Evolutionary conservation across 2,113 vertebrate genomes (phyloP), one percentile per base, ranked within the genome.

Genomic region (Siniperca chuatsi): DNA sequence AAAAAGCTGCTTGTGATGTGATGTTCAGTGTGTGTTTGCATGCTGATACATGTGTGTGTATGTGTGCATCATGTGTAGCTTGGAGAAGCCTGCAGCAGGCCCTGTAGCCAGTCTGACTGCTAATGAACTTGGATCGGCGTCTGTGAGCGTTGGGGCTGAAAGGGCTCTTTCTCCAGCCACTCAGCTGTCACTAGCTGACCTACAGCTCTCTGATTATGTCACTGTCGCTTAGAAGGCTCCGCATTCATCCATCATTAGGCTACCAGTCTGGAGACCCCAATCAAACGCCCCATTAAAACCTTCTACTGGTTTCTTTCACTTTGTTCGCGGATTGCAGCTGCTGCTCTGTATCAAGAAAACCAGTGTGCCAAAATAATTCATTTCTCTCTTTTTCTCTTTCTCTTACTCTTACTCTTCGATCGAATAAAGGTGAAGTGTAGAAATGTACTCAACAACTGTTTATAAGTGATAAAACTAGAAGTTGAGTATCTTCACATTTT

Each of bases 121-220:
- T 95, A 96, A 96, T 96, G 94, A 94, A 90, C 90, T 89, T 87
- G 92, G 87, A 91, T 89, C 75, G 62, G 86, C 73, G 79, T 93
- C 87, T 64, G 67, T 79, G 79, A 92, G 74, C 87, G 73, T 71
- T 65, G 87, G 90, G 74, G 78, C 90, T 95, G 90, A 95, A 96
- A 93, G 93, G 90, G 81, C 86, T 77, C 94, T 93, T 94, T 94
- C 91, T 92, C 91, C 90, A 78, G 83, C 80, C 81, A 81, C 90
- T 92, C 94, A 92, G 90, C 89, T 94, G 91, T 93, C 92, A 92
- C 87, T 92, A 57, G 84, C 91, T 91, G 93, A 93, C 92, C 92
- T 91, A 90, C 92, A 92, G 92, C 90, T 89, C 93, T 82, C 79
- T 90, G 93, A 94, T 94, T 94, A 94, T 94, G 93, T 94, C 94